Evolutionary conservation across 1,140 invertebrate species (phyloP), one percentile per base, ranked within the genome.

Genomic region (Cotesia chilonis): DNA sequence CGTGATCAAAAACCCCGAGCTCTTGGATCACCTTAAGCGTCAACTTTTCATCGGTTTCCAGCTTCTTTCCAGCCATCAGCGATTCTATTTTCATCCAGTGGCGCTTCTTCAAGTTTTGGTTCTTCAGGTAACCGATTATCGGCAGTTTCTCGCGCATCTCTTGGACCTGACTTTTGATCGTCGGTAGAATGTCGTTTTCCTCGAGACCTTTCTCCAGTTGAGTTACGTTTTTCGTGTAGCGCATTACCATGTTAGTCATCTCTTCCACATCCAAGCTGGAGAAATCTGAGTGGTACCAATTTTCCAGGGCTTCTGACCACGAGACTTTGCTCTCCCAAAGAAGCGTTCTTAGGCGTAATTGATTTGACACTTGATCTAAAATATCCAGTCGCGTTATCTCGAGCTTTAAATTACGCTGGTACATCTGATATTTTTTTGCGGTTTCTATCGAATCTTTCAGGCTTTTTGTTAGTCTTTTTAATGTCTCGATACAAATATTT

Each of bases 21-120:
- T 92, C 89, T 70, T 95, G 91, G 35, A 94, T 86, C 4, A 91
- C 82, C 28, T 87, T 84, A 38, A 96, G 84, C 2, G 90, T 93
- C 7, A 93, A 77, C 2, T 83, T 82, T 7, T 90, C 90, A 51
- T 94, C 92, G 0, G 91, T 89, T 70, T 90, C 90, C 76, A 96
- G 91, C 72, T 92, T 91, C 72, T 92, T 91, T 35, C 90, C 90
- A 72, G 90, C 89, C 0, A 96, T 82, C 20, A 95, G 84, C 4
- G 90, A 88, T 70, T 95, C 94, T 14, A 97, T 93, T 78, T 91
- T 90, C 2, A 92, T 86, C 95, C 95, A 96, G 82, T 97, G 95
- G 1, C 95, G 90, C 41, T 89, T 86, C 72, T 91, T 90, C 41
- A 95, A 80, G 14, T 90, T 89, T 7, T 92, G 92, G 84, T 95